Evolutionary conservation across 2,888 invertebrate species (phyloP).

Genomic region (Ectobius pallidus): DNA sequence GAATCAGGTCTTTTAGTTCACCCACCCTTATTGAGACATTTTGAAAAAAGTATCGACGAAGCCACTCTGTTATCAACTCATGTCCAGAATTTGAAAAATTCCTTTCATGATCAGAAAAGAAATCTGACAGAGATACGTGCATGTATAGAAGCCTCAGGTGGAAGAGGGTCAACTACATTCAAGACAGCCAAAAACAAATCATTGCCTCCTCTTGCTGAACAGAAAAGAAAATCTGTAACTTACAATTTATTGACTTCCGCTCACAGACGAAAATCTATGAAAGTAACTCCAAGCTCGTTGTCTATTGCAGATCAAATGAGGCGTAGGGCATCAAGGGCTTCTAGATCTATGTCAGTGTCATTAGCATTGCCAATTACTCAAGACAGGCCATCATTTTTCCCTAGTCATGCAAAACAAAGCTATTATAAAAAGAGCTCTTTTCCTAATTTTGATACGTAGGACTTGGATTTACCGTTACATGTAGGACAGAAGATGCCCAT

Average conservation of each 20-base stretch:
- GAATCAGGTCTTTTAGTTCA: conserved; percentile 60
- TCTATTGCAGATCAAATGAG: neutral
- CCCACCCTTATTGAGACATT: conserved; percentile 57
- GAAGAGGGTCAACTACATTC: neutral
- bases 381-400: neutral
- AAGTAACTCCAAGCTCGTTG: too few relatives aligned
- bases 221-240: neutral
- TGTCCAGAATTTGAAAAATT: conserved; percentile 24
- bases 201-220: neutral
- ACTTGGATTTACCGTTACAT: too few relatives aligned
- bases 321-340: neutral
- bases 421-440: too few relatives aligned
- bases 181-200: neutral
- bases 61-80: conserved; percentile 5
- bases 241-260: neutral
- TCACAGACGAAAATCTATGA: neutral
- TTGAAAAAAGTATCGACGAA: conserved; percentile 50
- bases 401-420: neutral
- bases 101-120: conserved; percentile 1
- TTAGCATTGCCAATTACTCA: neutral
- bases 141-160: neutral
- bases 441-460: too few relatives aligned
- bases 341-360: neutral
- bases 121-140: neutral
- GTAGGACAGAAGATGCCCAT: too few relatives aligned